Evolutionary conservation across 1,140 invertebrate species (phyloP).

Genomic region (Drosophila jambulina): DNA sequence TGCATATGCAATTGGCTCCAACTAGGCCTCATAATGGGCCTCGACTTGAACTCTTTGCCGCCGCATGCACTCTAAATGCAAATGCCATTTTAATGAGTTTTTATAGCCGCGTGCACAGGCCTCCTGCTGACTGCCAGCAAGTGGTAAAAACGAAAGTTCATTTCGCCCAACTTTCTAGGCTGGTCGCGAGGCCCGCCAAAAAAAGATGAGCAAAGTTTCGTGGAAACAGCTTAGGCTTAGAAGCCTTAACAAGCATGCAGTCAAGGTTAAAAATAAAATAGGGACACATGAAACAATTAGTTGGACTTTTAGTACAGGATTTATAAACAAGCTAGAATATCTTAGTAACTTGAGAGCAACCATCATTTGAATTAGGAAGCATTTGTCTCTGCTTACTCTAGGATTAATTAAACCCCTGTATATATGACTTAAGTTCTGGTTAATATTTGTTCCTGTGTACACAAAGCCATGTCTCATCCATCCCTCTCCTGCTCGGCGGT

Average conservation of each 20-base stretch:
- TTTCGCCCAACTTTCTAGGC: constrained; percentile 49
- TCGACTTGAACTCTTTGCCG: constrained; percentile 42
- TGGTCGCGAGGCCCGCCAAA: constrained; percentile 47
- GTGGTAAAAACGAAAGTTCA: constrained; percentile 63
- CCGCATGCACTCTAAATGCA: constrained; percentile 78
- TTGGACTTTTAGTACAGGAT: too few relatives aligned
- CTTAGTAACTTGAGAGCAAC: too few relatives aligned
- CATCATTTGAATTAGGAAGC: background rate
- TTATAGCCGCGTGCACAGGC: constrained; percentile 47
- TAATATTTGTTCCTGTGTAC: constrained; percentile 24
- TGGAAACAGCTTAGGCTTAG: constrained; percentile 13
- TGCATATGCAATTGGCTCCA: constrained; percentile 71
- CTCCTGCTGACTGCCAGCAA: background rate
- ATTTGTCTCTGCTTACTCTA: background rate
- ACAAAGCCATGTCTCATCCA: constrained; percentile 5
- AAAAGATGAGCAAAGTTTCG: constrained; percentile 66
- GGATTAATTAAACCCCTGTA: background rate
- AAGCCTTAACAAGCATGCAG: constrained; percentile 21
- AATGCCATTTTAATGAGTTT: constrained; percentile 83
- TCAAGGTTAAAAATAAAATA: constrained; percentile 10
- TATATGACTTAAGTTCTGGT: background rate
- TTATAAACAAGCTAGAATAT: background rate
- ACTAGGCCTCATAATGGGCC: constrained; percentile 18
- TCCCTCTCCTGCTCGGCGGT: constrained; percentile 1
- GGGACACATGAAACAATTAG: background rate